Percentiles rank a stretch among this genome's conserved stretches.
Evolutionary conservation across 2,888 invertebrate genomes (phyloP).

Genomic region (Salticus scenicus): DNA sequence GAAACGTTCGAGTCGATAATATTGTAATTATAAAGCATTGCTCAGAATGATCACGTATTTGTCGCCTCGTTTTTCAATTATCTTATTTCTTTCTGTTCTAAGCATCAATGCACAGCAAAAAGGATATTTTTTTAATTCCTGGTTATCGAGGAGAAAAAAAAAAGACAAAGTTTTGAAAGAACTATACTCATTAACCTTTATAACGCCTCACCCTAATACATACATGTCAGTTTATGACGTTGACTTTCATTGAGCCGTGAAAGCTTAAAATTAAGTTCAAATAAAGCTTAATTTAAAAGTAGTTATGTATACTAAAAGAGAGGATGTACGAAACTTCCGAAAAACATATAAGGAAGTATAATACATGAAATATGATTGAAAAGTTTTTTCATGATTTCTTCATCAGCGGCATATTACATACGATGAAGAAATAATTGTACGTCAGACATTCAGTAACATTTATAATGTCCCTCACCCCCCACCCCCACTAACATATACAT

Average conservation of each 20-base stretch:
- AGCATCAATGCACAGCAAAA: neutral
- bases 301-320: too few species aligned
- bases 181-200: neutral
- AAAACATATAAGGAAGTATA: too few species aligned
- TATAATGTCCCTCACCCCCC: neutral
- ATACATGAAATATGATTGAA: too few species aligned
- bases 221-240: neutral
- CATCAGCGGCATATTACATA: too few species aligned
- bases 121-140: neutral
- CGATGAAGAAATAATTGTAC: too few species aligned
- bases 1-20: conserved; percentile 14
- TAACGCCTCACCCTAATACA: neutral
- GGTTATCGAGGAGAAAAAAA: neutral
- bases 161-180: neutral
- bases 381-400: too few species aligned
- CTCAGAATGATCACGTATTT: conserved; percentile 21
- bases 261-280: too few species aligned
- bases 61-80: conserved; percentile 10
- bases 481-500: neutral
- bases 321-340: too few species aligned
- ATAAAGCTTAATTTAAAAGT: too few species aligned
- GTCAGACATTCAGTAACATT: neutral
- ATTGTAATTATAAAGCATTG: conserved; percentile 25
- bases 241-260: too few species aligned
- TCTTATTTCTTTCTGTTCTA: neutral